Conservation (phyloP, 1,140 invertebrate species). For the Drosophila tristis region DNA sequence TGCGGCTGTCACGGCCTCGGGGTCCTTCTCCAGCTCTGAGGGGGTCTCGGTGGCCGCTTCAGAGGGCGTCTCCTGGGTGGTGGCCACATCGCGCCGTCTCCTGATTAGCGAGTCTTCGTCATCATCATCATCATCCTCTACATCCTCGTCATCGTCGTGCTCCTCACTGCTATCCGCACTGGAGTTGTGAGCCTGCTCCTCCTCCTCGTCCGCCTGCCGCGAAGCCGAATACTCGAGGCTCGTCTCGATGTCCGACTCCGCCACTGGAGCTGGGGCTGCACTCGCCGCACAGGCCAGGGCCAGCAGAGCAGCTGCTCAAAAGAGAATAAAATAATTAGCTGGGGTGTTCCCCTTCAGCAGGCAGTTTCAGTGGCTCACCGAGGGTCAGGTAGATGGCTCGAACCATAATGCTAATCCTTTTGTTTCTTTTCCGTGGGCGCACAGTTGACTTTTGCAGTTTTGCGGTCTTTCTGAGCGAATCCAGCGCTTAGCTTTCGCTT, state of each 20-base stretch:
- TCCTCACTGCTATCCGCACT: conserved; percentile 60
- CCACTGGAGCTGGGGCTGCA: conserved; percentile 39
- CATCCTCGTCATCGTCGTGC: conserved; percentile 35
- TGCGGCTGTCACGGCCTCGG: conserved; percentile 17
- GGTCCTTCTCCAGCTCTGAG: conserved; percentile 25
- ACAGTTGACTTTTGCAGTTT: conserved; percentile 75
- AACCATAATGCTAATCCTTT: conserved; percentile 58
- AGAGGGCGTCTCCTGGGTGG: conserved; percentile 16
- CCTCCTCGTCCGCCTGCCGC: conserved; percentile 20
- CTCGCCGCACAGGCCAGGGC: conserved; percentile 46
- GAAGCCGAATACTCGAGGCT: conserved; percentile 29
- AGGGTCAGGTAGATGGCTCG: conserved; percentile 62
- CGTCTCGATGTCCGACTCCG: conserved; percentile 17
- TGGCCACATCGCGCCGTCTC: conserved; percentile 49
- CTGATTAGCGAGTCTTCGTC: conserved; percentile 47
- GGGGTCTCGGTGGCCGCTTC: conserved; percentile 42
- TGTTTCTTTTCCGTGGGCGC: conserved; percentile 9
- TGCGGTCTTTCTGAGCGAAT: conserved; percentile 80
- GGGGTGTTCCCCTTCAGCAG: neutral
- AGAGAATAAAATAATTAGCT: neutral
- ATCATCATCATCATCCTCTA: conserved; percentile 44
- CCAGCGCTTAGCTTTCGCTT: conserved; percentile 77
- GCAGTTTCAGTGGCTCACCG: conserved; percentile 42
- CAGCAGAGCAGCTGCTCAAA: conserved; percentile 48
- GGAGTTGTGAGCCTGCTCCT: conserved; percentile 21